phyloP scores from a whole-genome alignment of 1,140 invertebrate species.

The Drosophila pachea region DNA sequence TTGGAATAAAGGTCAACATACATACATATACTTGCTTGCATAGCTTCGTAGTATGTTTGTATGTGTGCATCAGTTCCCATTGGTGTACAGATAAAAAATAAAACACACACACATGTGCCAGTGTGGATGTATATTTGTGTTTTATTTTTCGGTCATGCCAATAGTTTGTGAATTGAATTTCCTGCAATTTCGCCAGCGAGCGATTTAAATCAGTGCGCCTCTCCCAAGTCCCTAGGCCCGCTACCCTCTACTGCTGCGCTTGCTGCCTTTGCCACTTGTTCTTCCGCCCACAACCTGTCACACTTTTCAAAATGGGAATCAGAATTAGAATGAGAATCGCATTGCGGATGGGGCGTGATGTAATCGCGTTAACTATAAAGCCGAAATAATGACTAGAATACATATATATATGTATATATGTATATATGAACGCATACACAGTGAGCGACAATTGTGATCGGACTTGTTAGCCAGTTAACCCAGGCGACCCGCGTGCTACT shows the following conservation, averaged over 20 bases:
- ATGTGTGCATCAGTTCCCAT: slow-evolving; percentile 24
- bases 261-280: neutral
- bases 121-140: neutral
- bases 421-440: slow-evolving; percentile 10
- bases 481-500: slow-evolving; percentile 48
- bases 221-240: neutral
- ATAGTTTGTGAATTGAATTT: slow-evolving; percentile 70
- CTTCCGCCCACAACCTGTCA: slow-evolving; percentile 14
- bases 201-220: slow-evolving; percentile 42
- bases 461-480: slow-evolving; percentile 54
- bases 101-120: neutral
- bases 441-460: slow-evolving; percentile 57
- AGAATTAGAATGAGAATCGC: slow-evolving; percentile 20
- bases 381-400: slow-evolving; percentile 29
- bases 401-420: neutral
- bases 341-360: slow-evolving; percentile 56
- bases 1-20: slow-evolving; percentile 67
- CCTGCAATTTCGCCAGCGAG: slow-evolving; percentile 64
- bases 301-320: slow-evolving; percentile 27
- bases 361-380: slow-evolving; percentile 63
- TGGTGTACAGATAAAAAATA: slow-evolving; percentile 23
- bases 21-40: slow-evolving; percentile 58
- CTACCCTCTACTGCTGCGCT: no score
- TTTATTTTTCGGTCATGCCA: slow-evolving; percentile 34
- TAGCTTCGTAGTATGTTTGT: slow-evolving; percentile 5